These are phyloP conservation scores for Proctacanthus coquilletti DNA, from an alignment of 1,140 invertebrate species.

Conservation along the genomic window DNA sequence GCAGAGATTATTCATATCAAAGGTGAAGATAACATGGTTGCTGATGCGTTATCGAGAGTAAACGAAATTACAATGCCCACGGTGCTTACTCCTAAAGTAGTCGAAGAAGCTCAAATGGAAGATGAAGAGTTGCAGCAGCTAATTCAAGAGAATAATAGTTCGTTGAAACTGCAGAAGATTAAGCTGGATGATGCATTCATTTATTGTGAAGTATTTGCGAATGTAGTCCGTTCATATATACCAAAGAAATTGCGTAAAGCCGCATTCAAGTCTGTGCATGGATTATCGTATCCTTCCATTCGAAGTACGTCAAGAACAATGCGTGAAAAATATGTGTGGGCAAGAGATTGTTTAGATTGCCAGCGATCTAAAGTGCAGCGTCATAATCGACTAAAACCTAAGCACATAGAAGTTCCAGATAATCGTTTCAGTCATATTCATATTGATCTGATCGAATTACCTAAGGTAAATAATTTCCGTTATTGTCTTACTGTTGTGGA, in stretches of 20 bases:
- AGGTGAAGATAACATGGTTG: slow-evolving; percentile 15
- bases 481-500: slow-evolving; percentile 18
- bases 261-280: slow-evolving; percentile 11
- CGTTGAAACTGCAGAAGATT: slow-evolving; percentile 3
- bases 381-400: background rate
- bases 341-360: slow-evolving; percentile 13
- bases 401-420: background rate
- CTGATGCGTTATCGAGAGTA: slow-evolving; percentile 16
- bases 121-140: slow-evolving; percentile 10
- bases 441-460: slow-evolving; percentile 18
- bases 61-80: slow-evolving; percentile 5
- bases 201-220: slow-evolving; percentile 1
- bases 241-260: slow-evolving; percentile 2
- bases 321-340: slow-evolving; percentile 7
- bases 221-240: slow-evolving; percentile 8
- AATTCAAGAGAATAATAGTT: slow-evolving; percentile 17
- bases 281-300: slow-evolving; percentile 14
- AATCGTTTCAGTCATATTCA: slow-evolving; percentile 14
- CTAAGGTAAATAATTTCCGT: slow-evolving; percentile 6
- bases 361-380: slow-evolving; percentile 17
- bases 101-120: slow-evolving; percentile 11
- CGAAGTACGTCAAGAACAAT: slow-evolving; percentile 7
- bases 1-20: slow-evolving; percentile 14
- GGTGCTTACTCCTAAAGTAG: slow-evolving; percentile 7
- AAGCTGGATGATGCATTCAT: slow-evolving; percentile 3